Evolutionary conservation across 2,888 invertebrate species (phyloP).

Genomic region (Heteropelma amictum): DNA sequence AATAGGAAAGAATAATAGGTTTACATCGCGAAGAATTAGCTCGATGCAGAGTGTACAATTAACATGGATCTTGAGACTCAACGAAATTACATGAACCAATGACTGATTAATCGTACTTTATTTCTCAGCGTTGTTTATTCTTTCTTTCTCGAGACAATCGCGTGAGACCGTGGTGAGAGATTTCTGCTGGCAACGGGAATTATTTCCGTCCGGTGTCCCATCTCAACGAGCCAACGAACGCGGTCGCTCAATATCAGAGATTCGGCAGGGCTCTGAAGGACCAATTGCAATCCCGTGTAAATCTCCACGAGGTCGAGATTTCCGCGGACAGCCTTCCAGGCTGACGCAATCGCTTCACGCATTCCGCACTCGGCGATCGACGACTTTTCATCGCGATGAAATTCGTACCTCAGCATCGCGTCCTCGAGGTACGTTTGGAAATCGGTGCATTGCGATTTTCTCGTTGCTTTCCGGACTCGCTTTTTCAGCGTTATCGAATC

Average conservation of each 20-base stretch:
- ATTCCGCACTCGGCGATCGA: slow-evolving; percentile 42
- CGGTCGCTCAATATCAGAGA: slow-evolving; percentile 71
- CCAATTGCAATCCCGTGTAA: slow-evolving; percentile 72
- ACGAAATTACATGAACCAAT: slow-evolving; percentile 20
- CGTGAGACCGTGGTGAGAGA: slow-evolving; percentile 72
- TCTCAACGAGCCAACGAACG: slow-evolving; percentile 69
- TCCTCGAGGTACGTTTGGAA: slow-evolving; percentile 70
- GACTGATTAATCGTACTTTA: not conserved
- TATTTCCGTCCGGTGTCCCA: slow-evolving; percentile 62
- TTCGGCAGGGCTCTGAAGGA: slow-evolving; percentile 72
- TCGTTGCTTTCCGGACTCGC: slow-evolving; percentile 69
- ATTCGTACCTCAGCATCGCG: slow-evolving; percentile 66
- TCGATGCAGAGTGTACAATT: no score
- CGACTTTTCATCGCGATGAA: slow-evolving; percentile 40
- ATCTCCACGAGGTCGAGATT: slow-evolving; percentile 66
- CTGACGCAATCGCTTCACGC: slow-evolving; percentile 54
- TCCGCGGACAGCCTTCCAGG: slow-evolving; percentile 66
- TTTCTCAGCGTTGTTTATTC: slow-evolving; percentile 9
- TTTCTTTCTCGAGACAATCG: slow-evolving; percentile 68
- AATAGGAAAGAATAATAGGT: not conserved
- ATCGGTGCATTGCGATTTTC: slow-evolving; percentile 70
- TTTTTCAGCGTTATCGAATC: slow-evolving; percentile 68
- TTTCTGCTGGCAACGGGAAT: slow-evolving; percentile 65
- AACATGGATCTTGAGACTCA: no score
- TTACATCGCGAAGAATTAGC: no score